Base-by-base conservation (phyloP, 2,888 invertebrate genomes). In the Mythimna impura region DNA sequence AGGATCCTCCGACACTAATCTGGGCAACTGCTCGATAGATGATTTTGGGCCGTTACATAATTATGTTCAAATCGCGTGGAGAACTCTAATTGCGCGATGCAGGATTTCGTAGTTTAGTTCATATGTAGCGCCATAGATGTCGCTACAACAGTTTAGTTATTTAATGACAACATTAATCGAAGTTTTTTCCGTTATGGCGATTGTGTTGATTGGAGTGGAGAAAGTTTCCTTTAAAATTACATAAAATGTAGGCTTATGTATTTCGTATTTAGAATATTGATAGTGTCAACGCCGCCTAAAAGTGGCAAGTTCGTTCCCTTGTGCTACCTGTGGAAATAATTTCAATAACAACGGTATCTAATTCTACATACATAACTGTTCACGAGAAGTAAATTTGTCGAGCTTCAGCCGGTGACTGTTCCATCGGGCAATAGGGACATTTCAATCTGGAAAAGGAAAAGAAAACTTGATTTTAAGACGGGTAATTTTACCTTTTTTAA, bases 371-470 rank as follows among this genome's bases (percentile, higher is more conserved):
- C 55, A 60, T 17, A 65, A 71, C 55, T 66, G 74, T 89, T 93
- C 91, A 96, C 96, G 98, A 99, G 96, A 99, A 99, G 94, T 98
- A 98, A 91, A 99, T 98, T 92, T 98, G 98, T 91, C 98, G 97
- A 64, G 99, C 99, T 92, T 99, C 99, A 73, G 98, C 97, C 34
- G 99, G 98, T 86, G 98, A 98, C 92, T 99, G 99, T 94, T 99
- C 99, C 93, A 99, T 98, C 0, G 99, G 99, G 91, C 99, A 99
- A 95, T 99, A 99, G 0, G 99, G 99, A 91, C 99, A 99, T 96
- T 99, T 99, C 93, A 99, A 97, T 91, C 99, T 99, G 96, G 80
- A 97, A 97, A 75, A 54, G 10, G 74, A 82, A 77, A 58, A 22
- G 0, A 62, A 57, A 47, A 14, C 2, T n/a, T 25, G 3, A 22